Conservation (phyloP, 2,888 invertebrate species). For the Ferrisia virgata region DNA sequence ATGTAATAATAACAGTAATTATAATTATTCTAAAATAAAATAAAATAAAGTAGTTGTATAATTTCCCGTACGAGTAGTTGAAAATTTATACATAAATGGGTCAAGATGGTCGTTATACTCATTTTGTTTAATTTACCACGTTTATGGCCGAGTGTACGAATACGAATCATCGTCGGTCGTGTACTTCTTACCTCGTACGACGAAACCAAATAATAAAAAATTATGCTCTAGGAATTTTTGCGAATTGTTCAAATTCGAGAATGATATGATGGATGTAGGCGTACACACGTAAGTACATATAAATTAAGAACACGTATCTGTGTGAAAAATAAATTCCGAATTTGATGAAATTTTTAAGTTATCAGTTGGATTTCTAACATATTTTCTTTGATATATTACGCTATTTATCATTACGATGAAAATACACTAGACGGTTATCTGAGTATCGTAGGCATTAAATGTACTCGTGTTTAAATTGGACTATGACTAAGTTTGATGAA, state of each 20-base stretch:
- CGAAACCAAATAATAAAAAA: background rate
- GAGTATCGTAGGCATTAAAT: background rate
- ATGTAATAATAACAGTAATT: no score
- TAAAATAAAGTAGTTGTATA: background rate
- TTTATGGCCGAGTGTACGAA: no score
- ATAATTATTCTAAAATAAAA: no score
- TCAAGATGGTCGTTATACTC: background rate
- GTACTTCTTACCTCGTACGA: no score
- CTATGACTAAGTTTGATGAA: background rate
- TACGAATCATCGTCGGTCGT: background rate
- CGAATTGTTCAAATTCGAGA: background rate
- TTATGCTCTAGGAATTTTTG: background rate
- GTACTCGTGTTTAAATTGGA: conserved; percentile 11
- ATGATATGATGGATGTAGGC: background rate
- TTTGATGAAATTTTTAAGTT: conserved; percentile 17
- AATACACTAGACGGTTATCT: conserved; percentile 15
- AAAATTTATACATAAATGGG: background rate
- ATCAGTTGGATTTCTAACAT: conserved; percentile 7
- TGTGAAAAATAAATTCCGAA: conserved; percentile 22
- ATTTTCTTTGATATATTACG: conserved; percentile 20
- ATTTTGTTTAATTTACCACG: background rate
- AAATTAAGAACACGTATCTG: background rate
- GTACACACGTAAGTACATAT: background rate
- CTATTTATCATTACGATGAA: conserved; percentile 23
- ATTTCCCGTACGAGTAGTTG: background rate